Conservation (phyloP, 2,797 vertebrate species). For the Typhlichthys subterraneus region DNA sequence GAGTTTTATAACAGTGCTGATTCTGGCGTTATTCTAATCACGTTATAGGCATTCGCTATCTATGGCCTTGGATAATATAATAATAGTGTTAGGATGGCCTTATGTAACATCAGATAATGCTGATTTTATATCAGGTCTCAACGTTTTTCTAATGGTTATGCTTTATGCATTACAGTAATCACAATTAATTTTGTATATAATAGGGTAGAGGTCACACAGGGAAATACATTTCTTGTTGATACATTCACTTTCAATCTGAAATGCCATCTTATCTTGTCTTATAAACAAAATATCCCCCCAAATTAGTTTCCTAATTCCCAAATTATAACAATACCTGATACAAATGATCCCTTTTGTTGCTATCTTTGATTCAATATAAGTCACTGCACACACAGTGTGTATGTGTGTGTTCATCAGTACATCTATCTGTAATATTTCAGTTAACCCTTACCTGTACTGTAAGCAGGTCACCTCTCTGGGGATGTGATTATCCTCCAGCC, state of each 20-base stretch:
- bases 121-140: conserved; percentile 17
- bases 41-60: conserved; percentile 20
- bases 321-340: too few species aligned
- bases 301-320: too few species aligned
- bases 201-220: conserved; percentile 29
- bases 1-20: conserved; percentile 41
- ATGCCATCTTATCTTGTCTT: too few species aligned
- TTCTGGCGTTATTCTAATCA: conserved; percentile 57
- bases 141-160: conserved; percentile 4
- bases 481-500: conserved; percentile 70
- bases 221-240: conserved; percentile 23
- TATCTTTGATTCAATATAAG: conserved; percentile 35
- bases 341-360: background rate
- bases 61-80: conserved; percentile 37
- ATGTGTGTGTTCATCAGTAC: conserved; percentile 1
- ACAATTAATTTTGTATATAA: background rate
- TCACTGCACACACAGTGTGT: conserved; percentile 29
- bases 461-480: conserved; percentile 61
- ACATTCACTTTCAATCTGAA: too few species aligned
- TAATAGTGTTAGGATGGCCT: conserved; percentile 35
- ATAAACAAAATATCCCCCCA: too few species aligned
- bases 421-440: conserved; percentile 23
- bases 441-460: conserved; percentile 51
- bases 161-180: conserved; percentile 5
- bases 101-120: conserved; percentile 23